A percentile compares a stretch with the other conserved stretches of the same genome.
Conservation (phyloP, 1,140 invertebrate species). For the Scylla paramamosain region DNA sequence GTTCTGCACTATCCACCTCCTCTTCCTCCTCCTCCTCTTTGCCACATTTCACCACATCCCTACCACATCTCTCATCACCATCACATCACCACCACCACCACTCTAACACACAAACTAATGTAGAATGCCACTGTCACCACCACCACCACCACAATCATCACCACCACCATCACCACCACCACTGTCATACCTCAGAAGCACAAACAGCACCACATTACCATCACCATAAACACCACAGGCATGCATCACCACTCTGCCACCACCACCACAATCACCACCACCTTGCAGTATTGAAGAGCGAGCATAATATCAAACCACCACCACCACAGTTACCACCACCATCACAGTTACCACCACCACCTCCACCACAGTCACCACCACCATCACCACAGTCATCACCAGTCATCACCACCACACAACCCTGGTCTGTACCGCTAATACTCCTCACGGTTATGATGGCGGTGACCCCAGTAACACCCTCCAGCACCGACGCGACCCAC, state of each 20-base stretch:
- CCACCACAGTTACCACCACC: not conserved
- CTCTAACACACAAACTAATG: too few species aligned
- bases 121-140: not conserved
- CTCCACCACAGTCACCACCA: not conserved
- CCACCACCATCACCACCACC: not conserved
- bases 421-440: not conserved
- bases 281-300: too few species aligned
- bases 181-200: not conserved
- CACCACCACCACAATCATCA: not conserved
- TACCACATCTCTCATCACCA: too few species aligned
- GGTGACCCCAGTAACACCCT: not conserved
- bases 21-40: not conserved
- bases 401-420: not conserved
- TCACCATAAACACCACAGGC: not conserved
- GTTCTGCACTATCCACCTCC: too few species aligned
- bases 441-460: not conserved
- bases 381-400: not conserved
- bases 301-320: not conserved
- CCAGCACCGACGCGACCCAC: constrained; percentile 57
- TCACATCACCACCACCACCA: too few species aligned
- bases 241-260: not conserved
- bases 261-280: not conserved
- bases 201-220: not conserved
- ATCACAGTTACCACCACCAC: not conserved
- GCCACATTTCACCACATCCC: not conserved